Conservation (phyloP, 1,140 invertebrate genomes). For the Vanessa atalanta region DNA sequence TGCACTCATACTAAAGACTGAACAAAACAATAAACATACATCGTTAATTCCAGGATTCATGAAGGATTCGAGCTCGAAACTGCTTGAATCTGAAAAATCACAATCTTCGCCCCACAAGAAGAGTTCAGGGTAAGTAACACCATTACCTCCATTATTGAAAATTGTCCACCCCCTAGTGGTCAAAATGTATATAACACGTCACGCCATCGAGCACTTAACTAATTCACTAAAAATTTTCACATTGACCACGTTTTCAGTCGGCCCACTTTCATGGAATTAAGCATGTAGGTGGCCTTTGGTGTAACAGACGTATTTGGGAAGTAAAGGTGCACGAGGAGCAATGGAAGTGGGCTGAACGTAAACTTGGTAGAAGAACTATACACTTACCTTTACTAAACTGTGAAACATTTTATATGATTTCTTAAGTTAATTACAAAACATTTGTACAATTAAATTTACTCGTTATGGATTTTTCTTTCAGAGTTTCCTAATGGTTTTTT, state of each 20-base stretch:
- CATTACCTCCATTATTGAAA: background rate
- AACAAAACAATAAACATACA: slow-evolving; percentile 4
- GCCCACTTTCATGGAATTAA: too few species aligned
- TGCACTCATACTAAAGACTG: background rate
- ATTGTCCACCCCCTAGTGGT: background rate
- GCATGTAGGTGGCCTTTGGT: too few species aligned
- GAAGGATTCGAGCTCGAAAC: slow-evolving; percentile 73
- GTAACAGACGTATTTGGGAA: too few species aligned
- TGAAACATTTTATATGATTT: slow-evolving; percentile 37
- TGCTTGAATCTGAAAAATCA: slow-evolving; percentile 72
- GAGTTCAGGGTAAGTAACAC: slow-evolving; percentile 64
- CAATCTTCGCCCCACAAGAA: slow-evolving; percentile 75
- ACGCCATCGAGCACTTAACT: slow-evolving; percentile 53
- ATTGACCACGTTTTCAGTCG: background rate
- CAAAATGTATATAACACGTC: slow-evolving; percentile 54
- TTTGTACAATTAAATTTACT: too few species aligned
- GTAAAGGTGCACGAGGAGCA: too few species aligned
- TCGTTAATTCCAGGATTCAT: slow-evolving; percentile 61
- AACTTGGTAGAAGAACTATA: slow-evolving; percentile 3
- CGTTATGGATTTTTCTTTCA: too few species aligned
- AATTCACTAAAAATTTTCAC: slow-evolving; percentile 50
- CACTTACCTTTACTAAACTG: slow-evolving; percentile 36
- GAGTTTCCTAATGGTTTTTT: background rate
- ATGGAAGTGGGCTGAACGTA: too few species aligned
- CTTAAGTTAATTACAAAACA: too few species aligned